Conservation (phyloP, 2,888 invertebrate species). For the Conistra vaccinii region DNA sequence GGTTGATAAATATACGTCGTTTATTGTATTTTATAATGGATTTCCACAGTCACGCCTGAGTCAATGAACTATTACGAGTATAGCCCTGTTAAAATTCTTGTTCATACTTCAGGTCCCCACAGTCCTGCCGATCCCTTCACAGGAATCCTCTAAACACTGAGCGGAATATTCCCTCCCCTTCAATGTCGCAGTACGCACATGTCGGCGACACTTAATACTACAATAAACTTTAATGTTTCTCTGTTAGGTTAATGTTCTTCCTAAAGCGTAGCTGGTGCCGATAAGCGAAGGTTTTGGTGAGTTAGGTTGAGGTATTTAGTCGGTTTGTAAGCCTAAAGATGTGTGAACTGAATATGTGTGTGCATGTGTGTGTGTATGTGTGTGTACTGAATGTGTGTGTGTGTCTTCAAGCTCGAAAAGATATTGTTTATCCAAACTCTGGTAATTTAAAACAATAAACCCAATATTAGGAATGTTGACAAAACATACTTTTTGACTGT, state of each 20-base stretch:
- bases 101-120: neutral
- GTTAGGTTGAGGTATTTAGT: neutral
- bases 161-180: constrained; percentile 25
- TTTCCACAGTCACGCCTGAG: too few relatives aligned
- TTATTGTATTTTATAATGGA: too few relatives aligned
- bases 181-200: constrained; percentile 36
- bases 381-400: too few relatives aligned
- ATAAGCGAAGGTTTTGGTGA: constrained; percentile 15
- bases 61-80: too few relatives aligned
- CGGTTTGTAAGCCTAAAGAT: neutral
- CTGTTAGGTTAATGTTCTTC: constrained; percentile 70
- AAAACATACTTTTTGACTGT: too few relatives aligned
- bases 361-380: neutral
- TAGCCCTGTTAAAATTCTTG: neutral
- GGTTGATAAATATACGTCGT: too few relatives aligned
- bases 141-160: neutral
- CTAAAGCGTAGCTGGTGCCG: constrained; percentile 59
- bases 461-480: too few relatives aligned
- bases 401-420: neutral
- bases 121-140: neutral
- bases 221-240: constrained; percentile 66
- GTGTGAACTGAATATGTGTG: neutral
- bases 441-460: neutral
- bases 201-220: constrained; percentile 66
- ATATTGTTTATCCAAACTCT: neutral